A percentile compares a stretch with the other conserved stretches of the same genome.
phyloP scores from a whole-genome alignment of 2,113 vertebrate species.

The Reinhardtius hippoglossoides region DNA sequence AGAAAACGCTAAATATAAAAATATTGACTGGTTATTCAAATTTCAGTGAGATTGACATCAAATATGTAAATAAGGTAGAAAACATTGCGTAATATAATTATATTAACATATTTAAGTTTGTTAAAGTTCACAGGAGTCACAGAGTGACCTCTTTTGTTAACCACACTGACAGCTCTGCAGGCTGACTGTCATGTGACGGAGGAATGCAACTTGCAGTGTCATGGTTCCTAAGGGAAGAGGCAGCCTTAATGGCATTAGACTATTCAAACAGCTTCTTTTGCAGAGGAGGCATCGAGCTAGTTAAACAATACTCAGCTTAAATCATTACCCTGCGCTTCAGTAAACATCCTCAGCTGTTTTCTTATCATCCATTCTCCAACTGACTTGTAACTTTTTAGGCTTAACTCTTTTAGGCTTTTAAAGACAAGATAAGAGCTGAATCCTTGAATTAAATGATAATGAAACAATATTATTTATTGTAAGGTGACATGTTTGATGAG shows the following conservation, averaged over 20 bases:
- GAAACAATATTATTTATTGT: not conserved
- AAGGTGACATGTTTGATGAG: too few species aligned
- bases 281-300: constrained; percentile 28
- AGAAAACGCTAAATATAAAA: not conserved
- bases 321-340: constrained; percentile 37
- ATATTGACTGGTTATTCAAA: too few species aligned
- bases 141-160: constrained; percentile 10
- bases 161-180: not conserved
- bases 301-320: constrained; percentile 42
- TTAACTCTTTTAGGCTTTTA: constrained; percentile 19
- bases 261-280: constrained; percentile 35
- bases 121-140: not conserved
- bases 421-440: not conserved
- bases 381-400: constrained; percentile 40
- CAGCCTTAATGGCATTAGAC: not conserved
- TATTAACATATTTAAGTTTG: not conserved
- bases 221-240: not conserved
- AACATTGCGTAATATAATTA: too few species aligned
- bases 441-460: not conserved
- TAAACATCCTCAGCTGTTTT: constrained; percentile 22
- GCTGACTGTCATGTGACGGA: constrained; percentile 37
- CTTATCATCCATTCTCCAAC: constrained; percentile 12
- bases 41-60: too few species aligned
- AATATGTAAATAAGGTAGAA: too few species aligned
- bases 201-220: constrained; percentile 5